Conservation (phyloP, 1,140 invertebrate genomes). For the Ceratina calcarata region DNA sequence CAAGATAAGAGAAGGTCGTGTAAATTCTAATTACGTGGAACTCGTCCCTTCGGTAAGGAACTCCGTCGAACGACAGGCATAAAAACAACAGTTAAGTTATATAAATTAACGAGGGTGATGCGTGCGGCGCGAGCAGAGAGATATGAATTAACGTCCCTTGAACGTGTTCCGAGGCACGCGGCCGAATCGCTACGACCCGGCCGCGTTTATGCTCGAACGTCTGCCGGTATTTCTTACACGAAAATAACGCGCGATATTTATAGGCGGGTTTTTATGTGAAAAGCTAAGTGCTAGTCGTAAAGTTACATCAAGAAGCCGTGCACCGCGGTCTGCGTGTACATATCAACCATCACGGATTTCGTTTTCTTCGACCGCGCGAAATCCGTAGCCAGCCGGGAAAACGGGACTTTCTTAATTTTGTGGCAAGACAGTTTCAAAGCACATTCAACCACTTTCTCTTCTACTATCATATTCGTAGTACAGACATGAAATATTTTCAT, state of each 20-base stretch:
- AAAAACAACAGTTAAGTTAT: constrained; percentile 12
- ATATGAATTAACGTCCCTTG: constrained; percentile 55
- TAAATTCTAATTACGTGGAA: no score
- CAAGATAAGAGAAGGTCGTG: no score
- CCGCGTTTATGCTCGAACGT: constrained; percentile 39
- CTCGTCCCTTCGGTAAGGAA: no score
- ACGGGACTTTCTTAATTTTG: no score
- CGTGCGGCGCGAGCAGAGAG: constrained; percentile 28
- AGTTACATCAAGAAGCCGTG: constrained; percentile 68
- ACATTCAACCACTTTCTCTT: no score
- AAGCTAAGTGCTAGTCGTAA: constrained; percentile 67
- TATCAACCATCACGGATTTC: constrained; percentile 14
- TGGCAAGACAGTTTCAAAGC: no score
- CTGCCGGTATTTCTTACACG: constrained; percentile 61
- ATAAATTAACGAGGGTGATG: constrained; percentile 47
- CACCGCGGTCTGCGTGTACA: constrained; percentile 24
- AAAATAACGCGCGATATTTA: constrained; percentile 71
- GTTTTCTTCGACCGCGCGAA: background rate
- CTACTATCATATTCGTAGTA: no score
- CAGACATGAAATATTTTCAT: no score
- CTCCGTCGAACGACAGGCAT: constrained; percentile 35
- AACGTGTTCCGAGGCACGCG: constrained; percentile 26
- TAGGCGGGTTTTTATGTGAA: constrained; percentile 68
- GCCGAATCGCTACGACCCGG: constrained; percentile 35
- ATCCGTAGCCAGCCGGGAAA: background rate